These are phyloP conservation scores for Phrynocephalus guinanensis DNA, from an alignment of 2,797 vertebrate genomes.

Conservation along the genomic window DNA sequence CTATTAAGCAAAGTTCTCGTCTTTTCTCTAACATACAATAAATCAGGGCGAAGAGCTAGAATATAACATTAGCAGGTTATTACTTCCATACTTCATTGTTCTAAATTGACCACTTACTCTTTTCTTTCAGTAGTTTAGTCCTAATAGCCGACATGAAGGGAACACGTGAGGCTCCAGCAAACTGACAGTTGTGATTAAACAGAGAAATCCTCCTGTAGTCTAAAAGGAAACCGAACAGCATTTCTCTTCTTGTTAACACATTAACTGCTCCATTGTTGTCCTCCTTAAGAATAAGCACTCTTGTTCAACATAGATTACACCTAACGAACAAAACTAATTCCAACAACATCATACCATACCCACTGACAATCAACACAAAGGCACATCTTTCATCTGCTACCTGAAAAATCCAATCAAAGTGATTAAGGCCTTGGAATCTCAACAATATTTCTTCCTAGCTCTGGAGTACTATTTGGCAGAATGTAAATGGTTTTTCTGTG, in stretches of 20 bases:
- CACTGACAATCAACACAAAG: neutral
- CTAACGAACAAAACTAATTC: too few species aligned
- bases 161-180: conserved; percentile 15
- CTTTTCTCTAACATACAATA: neutral
- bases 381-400: neutral
- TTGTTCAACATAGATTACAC: too few species aligned
- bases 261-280: neutral
- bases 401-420: neutral
- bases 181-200: conserved; percentile 14
- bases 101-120: conserved; percentile 28
- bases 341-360: neutral
- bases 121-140: conserved; percentile 15
- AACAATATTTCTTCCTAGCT: neutral
- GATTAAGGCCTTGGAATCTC: too few species aligned
- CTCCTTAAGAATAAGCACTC: too few species aligned
- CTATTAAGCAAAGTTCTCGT: conserved; percentile 22
- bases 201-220: conserved; percentile 15
- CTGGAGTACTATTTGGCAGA: too few species aligned
- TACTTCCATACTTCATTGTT: conserved; percentile 31
- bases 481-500: too few species aligned
- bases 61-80: conserved; percentile 31
- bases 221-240: conserved; percentile 15
- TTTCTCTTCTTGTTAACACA: neutral
- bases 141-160: conserved; percentile 10
- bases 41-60: conserved; percentile 31